Evolutionary conservation across 92 coral and sea anemone species (phyloP), one percentile per base, ranked within the genome.

Genomic region (Epizoanthus ramosus): DNA sequence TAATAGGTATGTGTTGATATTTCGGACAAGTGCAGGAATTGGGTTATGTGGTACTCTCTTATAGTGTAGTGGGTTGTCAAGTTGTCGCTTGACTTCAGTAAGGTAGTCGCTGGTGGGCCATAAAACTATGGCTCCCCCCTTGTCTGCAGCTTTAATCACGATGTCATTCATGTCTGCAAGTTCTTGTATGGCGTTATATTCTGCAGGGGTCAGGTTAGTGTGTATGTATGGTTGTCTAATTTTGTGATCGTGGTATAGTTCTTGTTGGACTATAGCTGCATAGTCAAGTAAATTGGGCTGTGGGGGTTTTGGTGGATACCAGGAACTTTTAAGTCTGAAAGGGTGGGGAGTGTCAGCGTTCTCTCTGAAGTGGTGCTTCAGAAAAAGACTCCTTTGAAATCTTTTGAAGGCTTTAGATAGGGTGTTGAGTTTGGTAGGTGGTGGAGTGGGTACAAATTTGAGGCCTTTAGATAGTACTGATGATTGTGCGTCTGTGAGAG

Each of bases 121-220:
- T n/a, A 50, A 21, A 4, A 74, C 80, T 25, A 12, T 50, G 31
- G 80, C 80, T 50, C 80, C 80, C 3, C 80, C 63, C 18, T 74
- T 74, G 63, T 74, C 80, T 43, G 80, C 80, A n/a, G 80, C 61
- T 47, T 74, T 74, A 28, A 74, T 74, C 17, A 74, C 80, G 22
- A 50, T 50, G 8, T n/a, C 24, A 0, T 47, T 37, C 18, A 3
- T 43, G 58, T 74, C 16, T 43, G 57, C 16, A 43, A 50, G 61
- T 35, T 74, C 31, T 12, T 74, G 6, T 8, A 8, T 74, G 33
- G 57, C 39, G 15, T 74, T 74, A 3, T 15, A n/a, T 25, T 16
- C 37, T 13, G 21, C 0, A 28, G 31, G 31, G 2, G 1, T 28
- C 31, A 28, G 31, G 31, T 28, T 28, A 9, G 18, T 24, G 15